Evolutionary conservation across 2,797 vertebrate species (phyloP).

Genomic region (Ficedula albicollis): DNA sequence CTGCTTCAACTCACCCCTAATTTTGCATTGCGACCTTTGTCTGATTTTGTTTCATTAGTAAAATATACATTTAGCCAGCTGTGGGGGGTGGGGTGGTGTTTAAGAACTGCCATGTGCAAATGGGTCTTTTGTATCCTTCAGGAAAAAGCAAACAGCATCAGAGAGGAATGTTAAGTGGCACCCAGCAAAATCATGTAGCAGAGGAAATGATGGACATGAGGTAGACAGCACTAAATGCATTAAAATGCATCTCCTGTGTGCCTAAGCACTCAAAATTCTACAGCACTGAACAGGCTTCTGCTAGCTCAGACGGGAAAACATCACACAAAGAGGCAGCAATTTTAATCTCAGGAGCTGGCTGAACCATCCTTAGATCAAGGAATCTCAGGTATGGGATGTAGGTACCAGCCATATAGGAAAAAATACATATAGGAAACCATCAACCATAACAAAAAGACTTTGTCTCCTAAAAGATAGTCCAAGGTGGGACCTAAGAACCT

Average conservation of each 20-base stretch:
- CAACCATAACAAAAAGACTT: background rate
- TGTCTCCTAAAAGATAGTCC: background rate
- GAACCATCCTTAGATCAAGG: background rate
- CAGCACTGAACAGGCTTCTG: background rate
- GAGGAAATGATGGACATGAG: background rate
- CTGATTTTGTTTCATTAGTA: background rate
- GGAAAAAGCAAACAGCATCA: background rate
- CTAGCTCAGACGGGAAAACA: background rate
- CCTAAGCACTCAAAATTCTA: background rate
- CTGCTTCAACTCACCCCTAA: background rate
- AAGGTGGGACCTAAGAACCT: background rate
- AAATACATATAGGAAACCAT: fast-evolving
- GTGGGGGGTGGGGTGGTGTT: fast-evolving
- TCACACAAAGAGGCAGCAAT: background rate
- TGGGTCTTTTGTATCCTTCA: background rate
- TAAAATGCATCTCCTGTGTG: background rate
- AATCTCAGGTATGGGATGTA: fast-evolving
- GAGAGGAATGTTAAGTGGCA: background rate
- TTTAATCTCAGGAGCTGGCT: background rate
- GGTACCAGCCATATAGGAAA: background rate
- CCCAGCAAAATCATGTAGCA: background rate
- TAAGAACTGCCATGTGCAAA: background rate
- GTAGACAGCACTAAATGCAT: background rate
- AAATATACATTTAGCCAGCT: background rate
- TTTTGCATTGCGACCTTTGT: background rate